These are phyloP conservation scores for Popillia japonica DNA, from an alignment of 1,140 invertebrate genomes.

Conservation along the genomic window DNA sequence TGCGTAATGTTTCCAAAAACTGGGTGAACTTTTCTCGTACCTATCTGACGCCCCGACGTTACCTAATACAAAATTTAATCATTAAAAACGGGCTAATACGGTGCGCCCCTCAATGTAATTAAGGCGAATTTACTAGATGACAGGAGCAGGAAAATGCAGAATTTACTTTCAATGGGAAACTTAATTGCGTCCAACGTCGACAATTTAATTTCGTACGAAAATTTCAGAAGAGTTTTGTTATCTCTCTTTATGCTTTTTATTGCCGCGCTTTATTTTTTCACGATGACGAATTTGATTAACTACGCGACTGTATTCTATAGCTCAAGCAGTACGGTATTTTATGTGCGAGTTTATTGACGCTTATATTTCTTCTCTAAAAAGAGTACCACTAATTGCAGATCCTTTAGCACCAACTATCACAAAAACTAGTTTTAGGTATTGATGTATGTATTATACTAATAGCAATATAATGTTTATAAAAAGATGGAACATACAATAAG, in stretches of 20 bases:
- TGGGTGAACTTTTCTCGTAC: background rate
- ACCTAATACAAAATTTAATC: slow-evolving; percentile 16
- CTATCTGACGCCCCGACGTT: background rate
- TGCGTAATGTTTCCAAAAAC: background rate
- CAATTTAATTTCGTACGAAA: background rate
- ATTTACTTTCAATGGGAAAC: background rate
- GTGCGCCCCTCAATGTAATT: background rate
- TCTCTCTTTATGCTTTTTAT: background rate
- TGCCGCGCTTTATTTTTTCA: background rate
- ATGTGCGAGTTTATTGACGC: no score
- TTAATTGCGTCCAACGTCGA: background rate
- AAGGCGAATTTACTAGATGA: slow-evolving; percentile 6
- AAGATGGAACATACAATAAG: no score
- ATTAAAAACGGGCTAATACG: slow-evolving; percentile 11
- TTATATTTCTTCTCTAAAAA: no score
- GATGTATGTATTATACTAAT: no score
- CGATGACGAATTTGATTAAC: background rate
- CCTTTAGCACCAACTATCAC: no score
- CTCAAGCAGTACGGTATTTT: no score
- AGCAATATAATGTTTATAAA: no score
- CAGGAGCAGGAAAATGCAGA: slow-evolving; percentile 3
- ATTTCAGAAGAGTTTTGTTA: background rate
- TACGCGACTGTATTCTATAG: background rate
- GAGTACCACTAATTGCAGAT: no score
- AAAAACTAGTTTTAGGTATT: no score